Conservation (phyloP, 1,140 invertebrate genomes). For the Dreissena rostriformis region DNA sequence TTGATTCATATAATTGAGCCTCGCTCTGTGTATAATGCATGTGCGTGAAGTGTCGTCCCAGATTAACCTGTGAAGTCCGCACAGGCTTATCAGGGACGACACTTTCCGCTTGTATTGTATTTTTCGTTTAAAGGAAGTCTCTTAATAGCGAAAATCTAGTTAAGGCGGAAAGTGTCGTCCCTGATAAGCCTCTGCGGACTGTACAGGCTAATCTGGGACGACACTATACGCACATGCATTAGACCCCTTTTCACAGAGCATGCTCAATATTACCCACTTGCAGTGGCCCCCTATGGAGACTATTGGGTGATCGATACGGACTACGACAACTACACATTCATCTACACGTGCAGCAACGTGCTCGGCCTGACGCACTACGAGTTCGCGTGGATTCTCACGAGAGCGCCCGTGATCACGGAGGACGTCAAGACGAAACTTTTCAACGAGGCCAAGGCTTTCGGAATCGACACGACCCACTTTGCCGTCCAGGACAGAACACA, state of each 20-base stretch:
- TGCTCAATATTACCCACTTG: constrained; percentile 31
- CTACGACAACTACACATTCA: constrained; percentile 65
- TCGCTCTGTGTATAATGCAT: too few relatives aligned
- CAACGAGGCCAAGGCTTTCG: constrained; percentile 1
- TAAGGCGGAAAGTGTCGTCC: too few relatives aligned
- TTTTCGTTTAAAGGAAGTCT: too few relatives aligned
- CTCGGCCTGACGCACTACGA: constrained; percentile 63
- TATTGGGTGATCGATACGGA: constrained; percentile 72
- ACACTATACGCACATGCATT: too few relatives aligned
- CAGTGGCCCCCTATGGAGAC: constrained; percentile 63
- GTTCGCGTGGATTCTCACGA: constrained; percentile 69
- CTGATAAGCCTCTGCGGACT: too few relatives aligned
- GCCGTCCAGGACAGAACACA: constrained; percentile 3
- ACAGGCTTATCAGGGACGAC: too few relatives aligned
- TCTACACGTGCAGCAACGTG: constrained; percentile 65
- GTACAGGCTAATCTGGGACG: too few relatives aligned
- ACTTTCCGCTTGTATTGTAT: too few relatives aligned
- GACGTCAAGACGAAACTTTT: constrained; percentile 33
- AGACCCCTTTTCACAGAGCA: neutral
- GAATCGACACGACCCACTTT: constrained; percentile 32
- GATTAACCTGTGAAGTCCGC: too few relatives aligned
- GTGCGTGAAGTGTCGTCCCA: too few relatives aligned
- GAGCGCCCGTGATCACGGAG: constrained; percentile 31
- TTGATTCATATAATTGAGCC: too few relatives aligned
- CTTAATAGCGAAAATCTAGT: too few relatives aligned